phyloP scores from a whole-genome alignment of 37 sponge, comb jelly and placozoan genomes.

The Cliona cf. orientalis region DNA sequence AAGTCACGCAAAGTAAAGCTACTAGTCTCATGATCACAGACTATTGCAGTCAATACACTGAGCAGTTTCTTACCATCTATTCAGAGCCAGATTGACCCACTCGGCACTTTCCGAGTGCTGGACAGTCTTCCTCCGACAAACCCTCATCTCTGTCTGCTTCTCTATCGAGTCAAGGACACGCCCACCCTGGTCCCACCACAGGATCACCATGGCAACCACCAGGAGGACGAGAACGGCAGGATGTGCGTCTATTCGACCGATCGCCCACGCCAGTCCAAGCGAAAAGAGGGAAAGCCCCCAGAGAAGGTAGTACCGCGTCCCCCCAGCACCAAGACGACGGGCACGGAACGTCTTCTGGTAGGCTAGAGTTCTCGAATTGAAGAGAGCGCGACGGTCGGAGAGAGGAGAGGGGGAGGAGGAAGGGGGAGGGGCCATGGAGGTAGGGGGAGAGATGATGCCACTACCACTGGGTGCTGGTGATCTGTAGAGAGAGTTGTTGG shows the following conservation, averaged over 20 bases:
- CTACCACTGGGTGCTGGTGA: neutral
- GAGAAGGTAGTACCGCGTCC: neutral
- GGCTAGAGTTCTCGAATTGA: neutral
- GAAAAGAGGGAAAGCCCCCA: constrained; percentile 14
- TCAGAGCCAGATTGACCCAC: constrained; percentile 60
- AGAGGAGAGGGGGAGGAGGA: neutral
- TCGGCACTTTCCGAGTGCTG: constrained; percentile 47
- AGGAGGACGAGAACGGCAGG: constrained; percentile 26
- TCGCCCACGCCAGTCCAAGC: constrained; percentile 27
- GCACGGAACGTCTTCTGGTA: constrained; percentile 25
- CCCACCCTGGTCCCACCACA: constrained; percentile 38
- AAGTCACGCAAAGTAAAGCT: too few relatives aligned
- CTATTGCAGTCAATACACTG: neutral
- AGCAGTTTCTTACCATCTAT: constrained; percentile 50
- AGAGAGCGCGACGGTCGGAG: neutral
- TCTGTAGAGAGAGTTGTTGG: neutral
- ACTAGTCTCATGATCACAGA: too few relatives aligned
- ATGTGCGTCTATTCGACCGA: constrained; percentile 26
- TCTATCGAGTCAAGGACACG: constrained; percentile 2
- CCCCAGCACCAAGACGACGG: neutral
- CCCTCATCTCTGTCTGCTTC: constrained; percentile 26
- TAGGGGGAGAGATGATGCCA: neutral
- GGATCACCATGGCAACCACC: constrained; percentile 20
- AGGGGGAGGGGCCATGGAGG: neutral
- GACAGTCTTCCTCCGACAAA: constrained; percentile 15